Evolutionary conservation across 2,888 invertebrate genomes (phyloP), one percentile per base, ranked within the genome.

Genomic region (Oxycera nigricornis): DNA sequence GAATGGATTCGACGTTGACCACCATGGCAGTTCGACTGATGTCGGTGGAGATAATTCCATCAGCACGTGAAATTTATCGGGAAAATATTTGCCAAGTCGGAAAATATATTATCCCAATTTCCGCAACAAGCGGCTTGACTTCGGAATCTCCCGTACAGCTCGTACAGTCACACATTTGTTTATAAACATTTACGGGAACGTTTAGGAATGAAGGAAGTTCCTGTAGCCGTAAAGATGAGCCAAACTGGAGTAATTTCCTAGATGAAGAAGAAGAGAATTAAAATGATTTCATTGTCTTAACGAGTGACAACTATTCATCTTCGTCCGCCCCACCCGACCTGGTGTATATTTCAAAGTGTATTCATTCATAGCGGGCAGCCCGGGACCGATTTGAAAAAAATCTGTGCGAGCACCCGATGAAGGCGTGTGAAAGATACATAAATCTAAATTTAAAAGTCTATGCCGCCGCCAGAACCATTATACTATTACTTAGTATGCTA

Each of bases 41-140:
- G n/a, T n/a, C 20, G n/a, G 30, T 31, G 6, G 28, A 61, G 30
- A 61, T 61, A 61, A 61, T 61, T 61, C 61, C n/a, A 61, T 61
- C 61, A 61, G 11, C 61, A 61, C 3, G 30, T 61, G 28, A 14
- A 61, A 61, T 61, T 61, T 61, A 61, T 61, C 30, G 30, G 30
- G 20, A 30, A 30, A 61, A 61, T 28, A n/a, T 28, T 14, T 11
- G 1, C 61, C 14, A 30, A 30, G n/a, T 61, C 17, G n/a, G 30
- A 61, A 61, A 61, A 61, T 30, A 17, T 61, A 61, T 61, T 26
- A 61, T 61, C 61, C 14, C 30, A 14, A 28, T 61, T 30, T 61
- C 61, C 61, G 14, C 20, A 61, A 20, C 20, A 31, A 28, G 61
- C n/a, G n/a, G n/a, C n/a, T n/a, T n/a, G n/a, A n/a, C n/a, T n/a